These are phyloP conservation scores for Xenopus borealis DNA, from an alignment of 2,113 vertebrate species.

Conservation along the genomic window DNA sequence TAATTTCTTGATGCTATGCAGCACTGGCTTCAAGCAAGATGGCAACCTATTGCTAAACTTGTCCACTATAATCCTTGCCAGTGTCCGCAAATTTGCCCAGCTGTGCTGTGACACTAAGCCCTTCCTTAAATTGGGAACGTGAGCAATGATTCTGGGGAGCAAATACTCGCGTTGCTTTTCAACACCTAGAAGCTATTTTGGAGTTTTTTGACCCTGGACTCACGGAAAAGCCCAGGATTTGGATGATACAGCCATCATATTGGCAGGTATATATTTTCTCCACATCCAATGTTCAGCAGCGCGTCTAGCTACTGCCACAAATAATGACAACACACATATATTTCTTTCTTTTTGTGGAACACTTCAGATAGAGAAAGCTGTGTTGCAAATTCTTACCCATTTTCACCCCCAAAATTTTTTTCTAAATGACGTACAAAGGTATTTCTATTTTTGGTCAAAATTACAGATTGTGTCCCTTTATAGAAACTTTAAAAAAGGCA, in stretches of 20 bases:
- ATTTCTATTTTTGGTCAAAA: no score
- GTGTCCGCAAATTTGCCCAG: constrained; percentile 43
- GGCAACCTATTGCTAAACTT: constrained; percentile 45
- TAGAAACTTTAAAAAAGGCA: no score
- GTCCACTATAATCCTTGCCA: constrained; percentile 46
- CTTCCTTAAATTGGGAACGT: constrained; percentile 38
- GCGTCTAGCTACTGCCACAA: constrained; percentile 3
- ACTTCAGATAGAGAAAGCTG: no score
- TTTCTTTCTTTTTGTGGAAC: no score
- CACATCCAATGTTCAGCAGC: constrained; percentile 29
- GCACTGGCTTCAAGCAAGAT: constrained; percentile 47
- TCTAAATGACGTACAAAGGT: no score
- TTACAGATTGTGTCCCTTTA: no score
- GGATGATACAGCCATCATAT: constrained; percentile 43
- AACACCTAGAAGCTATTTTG: constrained; percentile 30
- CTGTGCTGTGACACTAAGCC: constrained; percentile 37
- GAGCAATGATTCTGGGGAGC: background rate
- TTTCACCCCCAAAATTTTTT: no score
- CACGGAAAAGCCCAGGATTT: constrained; percentile 42
- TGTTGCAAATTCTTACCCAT: no score
- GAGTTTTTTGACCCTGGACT: constrained; percentile 46
- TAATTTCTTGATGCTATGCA: constrained; percentile 45
- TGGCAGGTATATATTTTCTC: constrained; percentile 44
- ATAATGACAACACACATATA: background rate
- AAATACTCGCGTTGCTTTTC: constrained; percentile 20